Conservation (phyloP, 2,888 invertebrate species). For the Frankliniella intonsa region DNA sequence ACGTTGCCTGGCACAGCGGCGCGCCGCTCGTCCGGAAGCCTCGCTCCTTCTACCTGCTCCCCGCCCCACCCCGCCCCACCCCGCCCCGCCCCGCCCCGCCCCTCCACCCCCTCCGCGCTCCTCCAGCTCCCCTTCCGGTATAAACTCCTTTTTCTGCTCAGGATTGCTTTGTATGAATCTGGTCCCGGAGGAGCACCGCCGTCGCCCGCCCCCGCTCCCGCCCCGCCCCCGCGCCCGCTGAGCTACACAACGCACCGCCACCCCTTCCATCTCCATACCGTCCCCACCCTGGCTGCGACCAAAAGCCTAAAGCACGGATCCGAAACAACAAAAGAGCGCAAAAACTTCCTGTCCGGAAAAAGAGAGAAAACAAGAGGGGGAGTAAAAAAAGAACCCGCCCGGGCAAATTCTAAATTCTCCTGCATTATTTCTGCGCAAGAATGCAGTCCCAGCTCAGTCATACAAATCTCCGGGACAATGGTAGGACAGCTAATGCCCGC, state of each 20-base stretch:
- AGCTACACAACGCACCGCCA: background rate
- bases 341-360: slow-evolving; percentile 8
- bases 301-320: slow-evolving; percentile 11
- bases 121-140: slow-evolving; percentile 1
- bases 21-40: too few species aligned
- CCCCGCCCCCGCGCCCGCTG: too few species aligned
- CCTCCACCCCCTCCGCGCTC: background rate
- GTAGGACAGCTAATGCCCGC: background rate
- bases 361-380: background rate
- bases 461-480: slow-evolving; percentile 7
- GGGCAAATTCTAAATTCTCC: slow-evolving; percentile 12
- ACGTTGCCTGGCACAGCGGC: too few species aligned
- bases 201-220: background rate
- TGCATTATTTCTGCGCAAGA: background rate
- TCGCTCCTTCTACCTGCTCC: too few species aligned
- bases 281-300: background rate
- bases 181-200: background rate
- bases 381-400: background rate
- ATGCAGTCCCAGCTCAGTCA: background rate
- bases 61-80: background rate
- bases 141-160: slow-evolving; percentile 5
- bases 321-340: slow-evolving; percentile 24
- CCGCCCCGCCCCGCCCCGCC: background rate
- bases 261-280: background rate
- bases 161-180: slow-evolving; percentile 10